Evolutionary conservation across 64 coral and sea anemone species (phyloP).

Genomic region (Stichodactyla helianthus): DNA sequence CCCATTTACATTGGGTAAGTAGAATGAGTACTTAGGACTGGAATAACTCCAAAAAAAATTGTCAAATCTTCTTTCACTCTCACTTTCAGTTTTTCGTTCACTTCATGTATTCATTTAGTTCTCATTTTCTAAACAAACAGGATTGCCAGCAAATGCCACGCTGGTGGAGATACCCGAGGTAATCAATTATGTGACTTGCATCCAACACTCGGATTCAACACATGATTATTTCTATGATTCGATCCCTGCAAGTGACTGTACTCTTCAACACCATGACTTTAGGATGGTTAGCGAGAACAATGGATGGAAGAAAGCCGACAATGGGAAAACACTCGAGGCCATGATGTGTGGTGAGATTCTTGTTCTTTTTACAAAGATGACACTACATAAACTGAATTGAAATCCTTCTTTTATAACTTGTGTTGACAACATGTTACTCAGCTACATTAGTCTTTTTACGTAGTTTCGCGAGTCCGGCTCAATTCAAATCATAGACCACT

Average conservation of each 20-base stretch:
- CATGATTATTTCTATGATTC: not conserved
- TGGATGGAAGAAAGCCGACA: not conserved
- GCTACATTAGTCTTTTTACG: too few relatives aligned
- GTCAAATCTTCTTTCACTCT: not conserved
- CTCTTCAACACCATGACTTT: not conserved
- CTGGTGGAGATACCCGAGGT: not conserved
- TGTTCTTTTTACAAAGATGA: not conserved
- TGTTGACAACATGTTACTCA: not conserved
- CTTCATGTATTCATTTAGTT: not conserved
- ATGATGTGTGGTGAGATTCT: not conserved
- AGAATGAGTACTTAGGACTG: not conserved
- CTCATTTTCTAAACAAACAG: not conserved
- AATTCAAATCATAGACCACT: too few relatives aligned
- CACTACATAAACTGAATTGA: not conserved
- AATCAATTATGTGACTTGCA: not conserved
- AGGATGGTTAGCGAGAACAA: not conserved
- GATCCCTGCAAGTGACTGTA: not conserved
- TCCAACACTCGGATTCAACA: not conserved
- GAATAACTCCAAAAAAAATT: not conserved
- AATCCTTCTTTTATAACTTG: not conserved
- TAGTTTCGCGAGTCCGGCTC: too few relatives aligned
- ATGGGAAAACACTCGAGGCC: too few relatives aligned
- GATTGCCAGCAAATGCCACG: not conserved
- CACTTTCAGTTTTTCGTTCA: not conserved
- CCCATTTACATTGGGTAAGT: not conserved